Evolutionary conservation across 2,113 vertebrate genomes (phyloP), one percentile per base, ranked within the genome.

Genomic region (Ammospiza caudacuta): DNA sequence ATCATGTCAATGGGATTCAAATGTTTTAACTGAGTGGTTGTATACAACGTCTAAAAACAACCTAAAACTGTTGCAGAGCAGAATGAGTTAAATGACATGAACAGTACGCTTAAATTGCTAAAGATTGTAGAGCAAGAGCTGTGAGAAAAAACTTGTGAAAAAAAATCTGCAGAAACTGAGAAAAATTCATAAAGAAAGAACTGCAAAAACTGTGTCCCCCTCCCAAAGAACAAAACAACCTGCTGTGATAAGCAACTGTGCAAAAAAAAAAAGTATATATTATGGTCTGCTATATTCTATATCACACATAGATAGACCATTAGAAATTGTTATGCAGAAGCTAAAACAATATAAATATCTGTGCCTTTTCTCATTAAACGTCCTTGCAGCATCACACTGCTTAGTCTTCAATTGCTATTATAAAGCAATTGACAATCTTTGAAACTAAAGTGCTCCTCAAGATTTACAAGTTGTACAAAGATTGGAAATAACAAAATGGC

Each of bases 1-100:
- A 81, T 93, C 35, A 52, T 57, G 25, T 47, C 90, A 94, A 90
- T 33, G 58, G n/a, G 27, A 86, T 84, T 93, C 66, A 72, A 87
- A 54, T 84, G 46, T 87, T 92, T 57, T 92, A 94, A 58, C 54
- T 21, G 15, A 74, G 70, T 80, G 80, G 39, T 21, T 79, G 17
- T 83, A 21, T 51, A 69, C 29, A 87, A 33, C 10, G 33, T 44
- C 78, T 95, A 80, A 94, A 96, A 90, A 66, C 27, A 28, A 58
- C 4, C 11, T 83, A 43, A 87, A 67, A 43, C 8, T 33, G 18
- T 28, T 63, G 59, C 23, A 78, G 29, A 63, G 18, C 22, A 51
- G 10, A 78, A 28, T 52, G 13, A 51, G 22, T n/a, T 63, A 41
- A 51, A 51, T 1, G 0, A 33, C 8, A 6, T 9, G 7, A 49